Base-by-base conservation (phyloP, 2,888 invertebrate species). In the Saturnia pavonia region DNA sequence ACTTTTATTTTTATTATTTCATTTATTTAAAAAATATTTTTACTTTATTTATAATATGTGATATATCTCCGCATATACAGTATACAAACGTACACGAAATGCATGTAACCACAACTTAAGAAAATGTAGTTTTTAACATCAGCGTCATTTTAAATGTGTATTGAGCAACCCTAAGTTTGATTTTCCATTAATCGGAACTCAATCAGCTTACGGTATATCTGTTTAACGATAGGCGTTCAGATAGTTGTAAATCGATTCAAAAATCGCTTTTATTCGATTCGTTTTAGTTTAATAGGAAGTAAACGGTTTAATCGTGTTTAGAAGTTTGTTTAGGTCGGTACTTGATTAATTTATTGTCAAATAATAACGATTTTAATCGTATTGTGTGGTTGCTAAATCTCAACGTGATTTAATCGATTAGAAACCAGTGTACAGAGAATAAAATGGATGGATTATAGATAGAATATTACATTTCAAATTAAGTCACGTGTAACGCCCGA, bases 221-320 rank as follows among this genome's bases (percentile, higher is more conserved):
- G 82, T 85, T 86, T 88, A 88, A 90, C 90, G 90, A 91, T 88
- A 84, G 84, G 86, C 88, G 89, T 91, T 90, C 88, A 81, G 85
- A 88, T 90, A 86, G 85, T 85, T 83, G 83, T 82, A 85, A 87
- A 88, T 85, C 84, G 86, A 83, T 87, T 84, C 76, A 85, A 89
- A 84, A 80, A 76, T 76, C 76, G 82, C 78, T 83, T 78, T 81
- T 80, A 86, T 88, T 88, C 83, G 86, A 83, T 86, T 85, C 83
- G 78, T 81, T 77, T 79, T 79, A 80, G 85, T 82, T 87, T 85
- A 85, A 87, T 90, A 88, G 89, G 85, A 89, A 89, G 85, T 90
- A 89, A 91, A 89, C 86, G 83, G 74, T 76, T 87, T 85, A 89
- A 91, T 89, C 87, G 83, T 75, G 77, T 88, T 85, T 82, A 81